phyloP scores from a whole-genome alignment of 2,888 invertebrate species.

The Subacronicta megacephala region DNA sequence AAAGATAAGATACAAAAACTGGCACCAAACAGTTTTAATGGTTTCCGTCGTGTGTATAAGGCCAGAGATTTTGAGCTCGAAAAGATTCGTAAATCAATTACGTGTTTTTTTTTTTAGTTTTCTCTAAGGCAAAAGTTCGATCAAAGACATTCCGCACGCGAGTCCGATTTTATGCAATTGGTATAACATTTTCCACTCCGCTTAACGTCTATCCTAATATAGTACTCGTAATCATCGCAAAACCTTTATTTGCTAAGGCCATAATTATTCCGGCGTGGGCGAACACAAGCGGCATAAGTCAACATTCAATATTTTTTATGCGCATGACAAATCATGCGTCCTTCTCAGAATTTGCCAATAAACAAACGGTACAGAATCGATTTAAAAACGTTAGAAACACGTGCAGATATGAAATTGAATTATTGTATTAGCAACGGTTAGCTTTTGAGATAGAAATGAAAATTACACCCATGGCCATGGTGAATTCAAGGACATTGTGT shows the following conservation, averaged over 20 bases:
- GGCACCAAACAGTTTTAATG: too few relatives aligned
- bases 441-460: constrained; percentile 32
- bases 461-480: constrained; percentile 38
- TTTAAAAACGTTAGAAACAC: constrained; percentile 33
- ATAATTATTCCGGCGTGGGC: constrained; percentile 13
- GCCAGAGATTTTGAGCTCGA: too few relatives aligned
- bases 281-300: constrained; percentile 1
- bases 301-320: constrained; percentile 7
- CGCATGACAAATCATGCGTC: constrained; percentile 21
- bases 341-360: constrained; percentile 24
- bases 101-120: too few relatives aligned
- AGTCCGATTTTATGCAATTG: too few relatives aligned
- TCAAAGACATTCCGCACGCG: too few relatives aligned
- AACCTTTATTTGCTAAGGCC: background rate
- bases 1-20: too few relatives aligned
- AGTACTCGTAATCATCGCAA: background rate
- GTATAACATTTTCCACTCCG: too few relatives aligned
- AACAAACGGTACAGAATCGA: constrained; percentile 23
- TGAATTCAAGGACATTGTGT: constrained; percentile 38
- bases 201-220: too few relatives aligned
- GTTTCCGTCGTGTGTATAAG: too few relatives aligned
- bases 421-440: constrained; percentile 35
- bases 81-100: too few relatives aligned
- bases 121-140: too few relatives aligned
- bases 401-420: constrained; percentile 45